Percentiles rank a stretch among this genome's conserved stretches.
phyloP scores from a whole-genome alignment of 2,113 vertebrate species.

The Anguilla japonica region DNA sequence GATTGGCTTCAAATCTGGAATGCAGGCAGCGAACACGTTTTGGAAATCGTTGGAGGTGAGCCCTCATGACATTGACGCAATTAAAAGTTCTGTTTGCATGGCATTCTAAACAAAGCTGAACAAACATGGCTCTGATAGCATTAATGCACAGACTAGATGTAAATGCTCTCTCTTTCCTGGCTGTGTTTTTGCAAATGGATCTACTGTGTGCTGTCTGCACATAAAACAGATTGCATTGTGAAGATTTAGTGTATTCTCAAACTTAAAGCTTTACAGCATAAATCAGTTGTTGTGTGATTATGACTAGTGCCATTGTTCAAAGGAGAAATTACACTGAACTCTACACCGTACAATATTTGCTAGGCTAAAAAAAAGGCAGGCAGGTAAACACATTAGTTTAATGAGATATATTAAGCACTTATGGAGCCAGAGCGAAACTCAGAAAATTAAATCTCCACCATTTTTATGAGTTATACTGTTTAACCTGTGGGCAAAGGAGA shows the following conservation, averaged over 20 bases:
- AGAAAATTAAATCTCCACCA: background rate
- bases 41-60: background rate
- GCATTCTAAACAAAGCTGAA: background rate
- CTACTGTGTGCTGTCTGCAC: background rate
- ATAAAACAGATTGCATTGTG: background rate
- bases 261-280: background rate
- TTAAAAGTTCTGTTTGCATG: background rate
- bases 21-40: background rate
- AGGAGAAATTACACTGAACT: background rate
- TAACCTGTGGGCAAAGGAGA: constrained; percentile 14
- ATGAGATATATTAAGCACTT: background rate
- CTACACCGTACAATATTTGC: background rate
- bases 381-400: background rate
- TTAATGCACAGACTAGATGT: background rate
- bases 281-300: background rate
- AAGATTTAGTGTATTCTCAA: background rate
- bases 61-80: background rate
- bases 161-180: background rate
- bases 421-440: background rate
- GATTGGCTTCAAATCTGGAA: background rate
- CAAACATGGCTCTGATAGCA: background rate
- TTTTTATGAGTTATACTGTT: background rate
- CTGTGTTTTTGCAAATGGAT: background rate
- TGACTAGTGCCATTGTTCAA: background rate
- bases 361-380: background rate